These are phyloP conservation scores for Zaprionus lineosus DNA, from an alignment of 2,888 invertebrate species.

Conservation along the genomic window DNA sequence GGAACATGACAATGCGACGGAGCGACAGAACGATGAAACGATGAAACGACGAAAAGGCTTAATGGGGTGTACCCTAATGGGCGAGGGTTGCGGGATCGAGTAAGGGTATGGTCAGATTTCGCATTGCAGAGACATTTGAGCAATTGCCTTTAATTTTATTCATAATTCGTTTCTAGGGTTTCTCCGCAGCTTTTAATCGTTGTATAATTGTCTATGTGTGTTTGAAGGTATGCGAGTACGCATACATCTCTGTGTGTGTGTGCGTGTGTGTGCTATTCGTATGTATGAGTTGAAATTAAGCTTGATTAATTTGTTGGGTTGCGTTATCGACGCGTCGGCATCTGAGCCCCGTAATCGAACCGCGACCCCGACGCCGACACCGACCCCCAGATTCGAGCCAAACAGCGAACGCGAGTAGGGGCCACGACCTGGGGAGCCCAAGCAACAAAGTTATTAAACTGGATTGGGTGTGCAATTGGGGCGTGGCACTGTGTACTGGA, in stretches of 20 bases:
- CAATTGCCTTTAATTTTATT: conserved; percentile 76
- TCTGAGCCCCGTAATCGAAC: conserved; percentile 34
- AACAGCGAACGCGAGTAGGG: neutral
- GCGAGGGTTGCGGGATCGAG: neutral
- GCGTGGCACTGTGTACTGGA: conserved; percentile 51
- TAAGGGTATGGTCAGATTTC: conserved; percentile 26
- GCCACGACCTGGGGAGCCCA: conserved; percentile 28
- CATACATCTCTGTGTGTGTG: conserved; percentile 15
- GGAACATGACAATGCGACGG: conserved; percentile 36
- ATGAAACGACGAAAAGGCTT: neutral
- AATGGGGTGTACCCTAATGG: conserved; percentile 14
- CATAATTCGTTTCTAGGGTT: conserved; percentile 73
- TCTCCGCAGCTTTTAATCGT: conserved; percentile 52
- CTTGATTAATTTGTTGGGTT: conserved; percentile 71
- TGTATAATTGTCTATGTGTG: conserved; percentile 42
- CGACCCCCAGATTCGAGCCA: neutral
- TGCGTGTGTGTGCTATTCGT: conserved; percentile 9
- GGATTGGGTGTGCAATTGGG: conserved; percentile 69
- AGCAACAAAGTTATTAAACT: conserved; percentile 71
- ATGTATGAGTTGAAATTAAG: conserved; percentile 60
- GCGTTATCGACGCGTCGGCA: conserved; percentile 63
- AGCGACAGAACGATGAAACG: neutral
- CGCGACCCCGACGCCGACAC: neutral
- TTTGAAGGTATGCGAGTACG: no score
- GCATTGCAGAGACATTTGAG: conserved; percentile 63